These are phyloP conservation scores for Sorex araneus DNA, from an alignment of 2,113 vertebrate species.

Conservation along the genomic window DNA sequence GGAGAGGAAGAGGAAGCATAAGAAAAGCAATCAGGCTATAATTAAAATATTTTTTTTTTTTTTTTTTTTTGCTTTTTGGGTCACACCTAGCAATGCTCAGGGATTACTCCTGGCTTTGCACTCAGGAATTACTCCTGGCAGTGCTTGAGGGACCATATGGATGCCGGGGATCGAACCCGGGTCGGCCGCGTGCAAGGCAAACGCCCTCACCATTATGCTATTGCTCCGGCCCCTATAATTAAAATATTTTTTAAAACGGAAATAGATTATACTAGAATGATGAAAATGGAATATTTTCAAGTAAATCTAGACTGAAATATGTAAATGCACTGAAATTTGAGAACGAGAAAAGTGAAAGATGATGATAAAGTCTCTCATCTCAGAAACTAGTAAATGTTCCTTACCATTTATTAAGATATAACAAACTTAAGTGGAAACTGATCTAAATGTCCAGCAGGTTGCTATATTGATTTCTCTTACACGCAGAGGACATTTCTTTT, in stretches of 20 bases:
- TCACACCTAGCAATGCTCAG: no score
- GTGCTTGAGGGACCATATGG: no score
- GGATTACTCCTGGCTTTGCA: no score
- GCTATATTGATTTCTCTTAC: background rate
- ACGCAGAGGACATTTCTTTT: background rate
- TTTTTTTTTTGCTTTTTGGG: no score
- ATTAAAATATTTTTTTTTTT: background rate
- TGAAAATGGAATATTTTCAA: background rate
- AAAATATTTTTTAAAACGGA: background rate
- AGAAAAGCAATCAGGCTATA: background rate
- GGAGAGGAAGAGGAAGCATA: background rate
- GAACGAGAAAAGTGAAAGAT: background rate
- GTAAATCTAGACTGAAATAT: conserved; percentile 28
- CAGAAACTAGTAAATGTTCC: conserved; percentile 15
- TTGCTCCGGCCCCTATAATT: no score
- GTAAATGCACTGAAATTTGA: background rate
- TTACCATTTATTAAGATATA: background rate
- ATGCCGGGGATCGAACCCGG: no score
- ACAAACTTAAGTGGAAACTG: background rate
- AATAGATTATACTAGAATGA: background rate
- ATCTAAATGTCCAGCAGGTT: background rate
- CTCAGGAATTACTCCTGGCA: no score
- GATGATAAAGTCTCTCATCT: background rate
- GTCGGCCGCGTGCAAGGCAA: no score
- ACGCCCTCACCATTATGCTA: no score